These are phyloP conservation scores for Muscicapa adusta DNA, from an alignment of 2,113 vertebrate genomes.

Conservation along the genomic window DNA sequence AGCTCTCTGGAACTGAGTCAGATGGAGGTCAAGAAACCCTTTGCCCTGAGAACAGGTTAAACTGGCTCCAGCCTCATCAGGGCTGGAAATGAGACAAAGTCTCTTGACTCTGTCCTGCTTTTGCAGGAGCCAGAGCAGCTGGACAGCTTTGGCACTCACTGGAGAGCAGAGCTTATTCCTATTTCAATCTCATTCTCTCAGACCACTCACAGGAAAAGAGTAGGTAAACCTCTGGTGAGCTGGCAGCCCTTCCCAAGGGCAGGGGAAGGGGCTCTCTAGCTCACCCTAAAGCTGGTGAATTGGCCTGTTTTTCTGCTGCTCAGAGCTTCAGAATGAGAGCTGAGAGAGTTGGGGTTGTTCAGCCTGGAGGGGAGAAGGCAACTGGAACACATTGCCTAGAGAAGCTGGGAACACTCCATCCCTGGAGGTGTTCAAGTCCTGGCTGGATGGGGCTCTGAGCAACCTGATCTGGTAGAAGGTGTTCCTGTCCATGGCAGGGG, in stretches of 20 bases:
- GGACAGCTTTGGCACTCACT: not conserved
- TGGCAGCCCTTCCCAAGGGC: not conserved
- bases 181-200: not conserved
- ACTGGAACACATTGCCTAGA: not conserved
- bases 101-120: not conserved
- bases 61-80: not conserved
- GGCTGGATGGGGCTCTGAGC: not conserved
- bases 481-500: not conserved
- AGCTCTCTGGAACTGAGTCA: not conserved
- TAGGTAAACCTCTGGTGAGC: not conserved
- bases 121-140: not conserved
- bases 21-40: not conserved
- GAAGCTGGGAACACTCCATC: not conserved
- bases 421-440: not conserved
- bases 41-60: not conserved
- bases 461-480: not conserved
- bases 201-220: not conserved
- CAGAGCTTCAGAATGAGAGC: not conserved
- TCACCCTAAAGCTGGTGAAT: not conserved
- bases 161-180: not conserved
- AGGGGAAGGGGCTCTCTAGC: not conserved
- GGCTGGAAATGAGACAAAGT: not conserved
- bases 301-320: not conserved
- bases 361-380: not conserved
- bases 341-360: not conserved